These are phyloP conservation scores for Drosophila monieri DNA, from an alignment of 2,888 invertebrate species.

Conservation along the genomic window DNA sequence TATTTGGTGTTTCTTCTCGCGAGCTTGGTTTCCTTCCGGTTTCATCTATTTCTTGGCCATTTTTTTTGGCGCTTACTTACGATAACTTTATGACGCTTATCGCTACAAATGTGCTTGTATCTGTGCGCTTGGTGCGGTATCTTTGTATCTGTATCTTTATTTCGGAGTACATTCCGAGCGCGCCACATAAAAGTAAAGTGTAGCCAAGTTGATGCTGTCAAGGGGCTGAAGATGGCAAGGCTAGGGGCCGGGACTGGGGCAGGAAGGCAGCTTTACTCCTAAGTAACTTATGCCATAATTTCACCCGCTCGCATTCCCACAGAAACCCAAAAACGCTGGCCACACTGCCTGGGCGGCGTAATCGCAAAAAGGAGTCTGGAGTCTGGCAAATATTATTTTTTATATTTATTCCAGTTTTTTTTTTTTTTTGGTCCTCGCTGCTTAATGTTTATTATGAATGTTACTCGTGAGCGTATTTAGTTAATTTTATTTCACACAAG, in stretches of 20 bases:
- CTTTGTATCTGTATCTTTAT: conserved; percentile 74
- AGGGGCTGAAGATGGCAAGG: conserved; percentile 10
- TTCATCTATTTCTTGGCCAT: conserved; percentile 45
- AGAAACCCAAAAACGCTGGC: conserved; percentile 38
- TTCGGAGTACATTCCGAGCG: conserved; percentile 75
- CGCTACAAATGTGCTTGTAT: conserved; percentile 78
- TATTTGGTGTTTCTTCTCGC: not conserved
- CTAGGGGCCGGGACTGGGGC: not conserved
- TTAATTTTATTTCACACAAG: conserved; percentile 80
- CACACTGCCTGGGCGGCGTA: conserved; percentile 46
- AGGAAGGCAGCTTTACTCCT: conserved; percentile 54
- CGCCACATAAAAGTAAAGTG: conserved; percentile 77
- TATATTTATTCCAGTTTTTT: conserved; percentile 73
- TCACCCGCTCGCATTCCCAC: conserved; percentile 49
- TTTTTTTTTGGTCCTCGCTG: conserved; percentile 46
- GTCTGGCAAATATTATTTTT: conserved; percentile 81
- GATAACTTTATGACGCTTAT: conserved; percentile 80
- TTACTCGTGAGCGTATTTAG: conserved; percentile 80
- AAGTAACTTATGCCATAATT: conserved; percentile 79
- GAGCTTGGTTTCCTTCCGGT: not conserved
- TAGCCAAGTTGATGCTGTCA: conserved; percentile 68
- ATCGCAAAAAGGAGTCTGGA: conserved; percentile 69
- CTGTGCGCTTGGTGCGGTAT: conserved; percentile 54
- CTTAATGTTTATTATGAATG: conserved; percentile 81
- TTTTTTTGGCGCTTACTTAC: conserved; percentile 76